Base-by-base conservation (phyloP, 2,888 invertebrate species). In the Buathra laborator region DNA sequence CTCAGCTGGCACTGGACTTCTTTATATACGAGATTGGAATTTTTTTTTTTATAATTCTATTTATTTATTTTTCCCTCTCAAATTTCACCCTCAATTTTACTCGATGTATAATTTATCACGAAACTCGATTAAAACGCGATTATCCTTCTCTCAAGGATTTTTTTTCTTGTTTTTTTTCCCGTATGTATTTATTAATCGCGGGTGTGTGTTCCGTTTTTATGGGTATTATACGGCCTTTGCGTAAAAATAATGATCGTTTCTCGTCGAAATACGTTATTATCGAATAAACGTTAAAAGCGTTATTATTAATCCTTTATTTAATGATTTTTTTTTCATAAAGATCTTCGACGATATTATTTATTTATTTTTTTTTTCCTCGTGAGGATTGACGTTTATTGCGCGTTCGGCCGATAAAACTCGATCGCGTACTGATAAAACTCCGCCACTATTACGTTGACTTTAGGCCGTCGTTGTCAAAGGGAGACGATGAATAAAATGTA, bases 1-100 rank as follows among this genome's bases (percentile, higher is more conserved):
- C 59, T 71, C 51, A 29, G 76, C 56, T 81, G 80, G 16, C 75
- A 76, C 62, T 62, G 68, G 51, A 53, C 44, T 67, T 84, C 79
- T 66, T 10, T 66, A 24, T 70, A 43, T 43, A n/a, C 24, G 29
- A 32, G 51, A 44, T 53, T 44, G 32, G 16, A 14, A 44, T 64
- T 72, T 16, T 48, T 14, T 53, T 62, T 66, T 67, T 4, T 81
- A 29, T n/a, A 19, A 14, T 62, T 66, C 12, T 19, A 78, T 70
- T 44, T 4, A 29, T 59, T 68, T 51, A 67, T 80, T 66, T 56
- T 72, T 46, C 66, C 29, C 19, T 44, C 51, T 53, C n/a, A 66
- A 68, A 3, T 62, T 44, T 67, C 43, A n/a, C 66, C 44, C 59
- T 51, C 44, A 44, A 64, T 68, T 0, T 37, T 46, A 76, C 68